phyloP scores from a whole-genome alignment of 2,888 invertebrate species.

The Euzophera pinguis region DNA sequence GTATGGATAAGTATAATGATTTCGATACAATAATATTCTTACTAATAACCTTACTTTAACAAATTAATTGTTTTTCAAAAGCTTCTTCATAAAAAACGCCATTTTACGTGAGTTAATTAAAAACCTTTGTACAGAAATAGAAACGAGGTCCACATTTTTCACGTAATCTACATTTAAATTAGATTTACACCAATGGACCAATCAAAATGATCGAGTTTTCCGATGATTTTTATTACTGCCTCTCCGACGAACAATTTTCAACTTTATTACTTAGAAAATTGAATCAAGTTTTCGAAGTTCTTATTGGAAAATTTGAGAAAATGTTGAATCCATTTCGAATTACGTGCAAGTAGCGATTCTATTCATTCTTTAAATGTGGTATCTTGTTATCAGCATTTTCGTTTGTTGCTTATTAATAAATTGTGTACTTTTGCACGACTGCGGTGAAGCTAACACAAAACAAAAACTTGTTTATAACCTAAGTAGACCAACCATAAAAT shows the following conservation, averaged over 20 bases:
- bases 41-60: too few relatives aligned
- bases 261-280: slow-evolving; percentile 11
- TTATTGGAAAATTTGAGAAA: not conserved
- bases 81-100: not conserved
- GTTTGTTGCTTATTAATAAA: too few relatives aligned
- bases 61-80: not conserved
- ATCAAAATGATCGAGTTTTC: slow-evolving; percentile 28
- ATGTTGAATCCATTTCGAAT: not conserved
- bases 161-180: slow-evolving; percentile 43
- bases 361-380: not conserved
- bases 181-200: slow-evolving; percentile 28
- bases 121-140: slow-evolving; percentile 5
- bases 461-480: too few relatives aligned
- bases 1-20: too few relatives aligned
- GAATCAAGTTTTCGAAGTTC: not conserved
- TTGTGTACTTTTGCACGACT: too few relatives aligned
- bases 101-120: slow-evolving; percentile 4
- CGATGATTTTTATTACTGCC: slow-evolving; percentile 23
- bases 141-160: slow-evolving; percentile 7
- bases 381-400: not conserved
- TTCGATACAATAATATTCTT: too few relatives aligned
- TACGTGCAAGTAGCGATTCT: not conserved
- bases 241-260: slow-evolving; percentile 7
- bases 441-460: too few relatives aligned
- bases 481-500: too few relatives aligned